Percentiles rank a stretch among this genome's conserved stretches.
Conservation (phyloP, 1,140 invertebrate genomes). For the Aphidius gifuensis region DNA sequence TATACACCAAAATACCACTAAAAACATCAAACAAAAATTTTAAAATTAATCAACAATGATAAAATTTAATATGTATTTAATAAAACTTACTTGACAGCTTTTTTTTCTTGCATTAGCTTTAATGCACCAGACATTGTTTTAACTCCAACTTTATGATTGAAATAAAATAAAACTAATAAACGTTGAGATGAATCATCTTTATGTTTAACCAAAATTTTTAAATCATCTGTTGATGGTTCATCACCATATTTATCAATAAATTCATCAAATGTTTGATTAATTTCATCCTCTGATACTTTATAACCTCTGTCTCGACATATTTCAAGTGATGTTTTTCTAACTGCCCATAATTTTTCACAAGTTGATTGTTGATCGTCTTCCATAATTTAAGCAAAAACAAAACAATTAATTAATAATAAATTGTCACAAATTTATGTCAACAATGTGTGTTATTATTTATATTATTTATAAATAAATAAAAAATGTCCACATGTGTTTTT, state of each 20-base stretch:
- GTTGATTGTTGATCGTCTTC: no score
- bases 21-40: conserved; percentile 42
- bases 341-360: conserved; percentile 89
- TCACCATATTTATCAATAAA: conserved; percentile 98
- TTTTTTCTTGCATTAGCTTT: conserved; percentile 99
- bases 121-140: conserved; percentile 99
- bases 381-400: no score
- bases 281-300: conserved; percentile 97
- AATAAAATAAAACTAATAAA: conserved; percentile 99
- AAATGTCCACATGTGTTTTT: no score
- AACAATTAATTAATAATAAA: no score
- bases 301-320: conserved; percentile 89
- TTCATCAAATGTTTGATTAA: conserved; percentile 97
- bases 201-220: conserved; percentile 96
- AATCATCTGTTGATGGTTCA: conserved; percentile 86
- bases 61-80: neutral
- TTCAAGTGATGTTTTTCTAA: conserved; percentile 98
- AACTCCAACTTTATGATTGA: conserved; percentile 98
- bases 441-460: no score
- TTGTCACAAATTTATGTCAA: no score
- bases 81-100: conserved; percentile 84
- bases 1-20: conserved; percentile 71
- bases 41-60: neutral
- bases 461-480: no score
- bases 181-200: conserved; percentile 99